These are phyloP conservation scores for Ophion costatus DNA, from an alignment of 2,888 invertebrate genomes.

Conservation along the genomic window DNA sequence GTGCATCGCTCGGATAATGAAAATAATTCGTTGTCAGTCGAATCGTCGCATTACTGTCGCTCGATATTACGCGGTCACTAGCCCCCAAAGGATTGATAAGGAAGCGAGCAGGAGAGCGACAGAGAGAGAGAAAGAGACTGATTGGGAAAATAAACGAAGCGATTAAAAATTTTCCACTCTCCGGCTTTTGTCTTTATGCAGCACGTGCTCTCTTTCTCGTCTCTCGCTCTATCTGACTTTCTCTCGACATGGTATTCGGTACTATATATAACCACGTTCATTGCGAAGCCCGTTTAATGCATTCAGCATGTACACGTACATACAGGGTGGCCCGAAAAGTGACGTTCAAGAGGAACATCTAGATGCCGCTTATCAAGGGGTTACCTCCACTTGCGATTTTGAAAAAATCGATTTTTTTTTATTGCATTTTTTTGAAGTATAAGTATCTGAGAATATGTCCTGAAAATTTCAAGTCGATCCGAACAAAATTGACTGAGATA, in stretches of 20 bases:
- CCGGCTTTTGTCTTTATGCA: conserved; percentile 51
- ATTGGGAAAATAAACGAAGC: conserved; percentile 18
- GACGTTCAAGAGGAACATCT: no score
- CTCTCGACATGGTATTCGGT: conserved; percentile 9
- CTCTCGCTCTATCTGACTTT: conserved; percentile 4
- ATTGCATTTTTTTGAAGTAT: no score
- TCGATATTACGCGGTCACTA: conserved; percentile 30
- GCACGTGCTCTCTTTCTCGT: conserved; percentile 12
- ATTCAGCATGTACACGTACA: neutral
- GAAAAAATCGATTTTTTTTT: no score
- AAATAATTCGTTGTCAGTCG: conserved; percentile 23
- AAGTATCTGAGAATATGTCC: no score
- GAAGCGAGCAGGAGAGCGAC: neutral
- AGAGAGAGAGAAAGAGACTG: conserved; percentile 6
- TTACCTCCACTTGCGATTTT: no score
- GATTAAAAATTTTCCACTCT: conserved; percentile 61
- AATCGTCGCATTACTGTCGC: conserved; percentile 27
- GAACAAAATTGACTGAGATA: no score
- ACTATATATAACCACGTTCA: conserved; percentile 14
- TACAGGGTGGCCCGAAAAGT: neutral
- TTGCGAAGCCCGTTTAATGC: conserved; percentile 22
- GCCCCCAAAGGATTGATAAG: conserved; percentile 41
- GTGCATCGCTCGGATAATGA: conserved; percentile 8
- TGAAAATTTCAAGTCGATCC: no score
- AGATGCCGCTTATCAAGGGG: no score